phyloP scores from a whole-genome alignment of 2,888 invertebrate genomes.

The Platycheirus albimanus region DNA sequence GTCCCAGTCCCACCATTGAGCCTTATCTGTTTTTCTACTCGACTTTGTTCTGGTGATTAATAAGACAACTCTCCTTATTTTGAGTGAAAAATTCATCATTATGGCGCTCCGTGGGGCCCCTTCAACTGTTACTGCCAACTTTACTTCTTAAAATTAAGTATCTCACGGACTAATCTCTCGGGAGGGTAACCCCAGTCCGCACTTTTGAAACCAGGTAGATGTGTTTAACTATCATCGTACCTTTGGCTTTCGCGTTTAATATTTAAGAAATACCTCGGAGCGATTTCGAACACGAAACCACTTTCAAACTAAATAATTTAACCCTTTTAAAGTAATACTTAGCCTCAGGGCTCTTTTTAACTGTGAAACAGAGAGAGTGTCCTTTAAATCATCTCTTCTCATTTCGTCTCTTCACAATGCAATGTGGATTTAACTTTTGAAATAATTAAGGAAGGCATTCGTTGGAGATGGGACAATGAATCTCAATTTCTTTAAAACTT shows the following conservation, averaged over 20 bases:
- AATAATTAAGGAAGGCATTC: conserved; percentile 20
- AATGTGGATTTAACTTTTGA: conserved; percentile 2
- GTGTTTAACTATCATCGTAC: conserved; percentile 1
- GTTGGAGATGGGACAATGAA: conserved; percentile 5
- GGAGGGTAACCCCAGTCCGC: too few species aligned
- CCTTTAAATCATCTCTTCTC: too few species aligned
- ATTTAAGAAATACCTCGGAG: conserved; percentile 6
- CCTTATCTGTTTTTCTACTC: too few species aligned
- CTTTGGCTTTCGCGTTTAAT: conserved; percentile 8
- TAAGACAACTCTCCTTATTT: too few species aligned
- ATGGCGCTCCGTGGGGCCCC: too few species aligned
- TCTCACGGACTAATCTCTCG: neutral
- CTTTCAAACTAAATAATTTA: conserved; percentile 19
- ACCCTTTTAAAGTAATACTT: conserved; percentile 15
- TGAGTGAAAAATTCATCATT: neutral
- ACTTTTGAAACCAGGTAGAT: too few species aligned
- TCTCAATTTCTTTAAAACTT: conserved; percentile 2
- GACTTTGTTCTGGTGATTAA: too few species aligned
- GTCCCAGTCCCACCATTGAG: too few species aligned
- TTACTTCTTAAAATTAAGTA: neutral
- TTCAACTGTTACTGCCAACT: too few species aligned
- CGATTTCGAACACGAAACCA: conserved; percentile 5
- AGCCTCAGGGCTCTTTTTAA: neutral
- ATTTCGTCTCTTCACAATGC: neutral
- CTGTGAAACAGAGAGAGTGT: too few species aligned